Conservation (phyloP, 1,140 invertebrate species). For the Formica selysi region DNA sequence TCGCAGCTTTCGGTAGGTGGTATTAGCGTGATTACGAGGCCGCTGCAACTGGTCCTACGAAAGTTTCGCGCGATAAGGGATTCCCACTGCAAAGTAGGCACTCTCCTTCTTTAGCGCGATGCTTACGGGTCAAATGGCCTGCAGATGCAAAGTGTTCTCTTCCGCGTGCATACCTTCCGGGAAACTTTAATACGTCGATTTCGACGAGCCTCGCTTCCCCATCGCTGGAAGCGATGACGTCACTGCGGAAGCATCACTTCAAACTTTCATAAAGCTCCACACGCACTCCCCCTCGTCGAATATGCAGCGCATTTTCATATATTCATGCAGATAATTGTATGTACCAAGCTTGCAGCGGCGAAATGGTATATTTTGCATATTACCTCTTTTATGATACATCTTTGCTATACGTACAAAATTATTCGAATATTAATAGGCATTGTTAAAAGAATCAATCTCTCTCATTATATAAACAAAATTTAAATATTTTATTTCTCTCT, state of each 20-base stretch:
- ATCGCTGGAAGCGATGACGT: conserved; percentile 18
- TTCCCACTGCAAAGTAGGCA: conserved; percentile 49
- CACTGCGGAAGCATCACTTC: conserved; percentile 46
- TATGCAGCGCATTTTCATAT: conserved; percentile 40
- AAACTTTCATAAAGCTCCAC: conserved; percentile 56
- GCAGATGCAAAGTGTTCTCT: conserved; percentile 63
- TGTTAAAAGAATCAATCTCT: neutral
- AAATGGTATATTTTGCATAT: conserved; percentile 41
- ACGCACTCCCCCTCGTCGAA: conserved; percentile 21
- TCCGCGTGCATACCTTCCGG: conserved; percentile 48
- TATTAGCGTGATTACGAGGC: conserved; percentile 67
- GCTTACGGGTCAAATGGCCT: conserved; percentile 61
- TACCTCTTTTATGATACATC: conserved; percentile 22
- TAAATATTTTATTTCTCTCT: neutral
- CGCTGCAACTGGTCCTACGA: conserved; percentile 56
- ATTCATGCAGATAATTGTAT: conserved; percentile 45
- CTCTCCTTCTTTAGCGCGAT: conserved; percentile 51
- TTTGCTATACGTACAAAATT: conserved; percentile 11
- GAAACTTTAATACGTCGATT: conserved; percentile 58
- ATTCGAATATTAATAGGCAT: conserved; percentile 11
- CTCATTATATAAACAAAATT: neutral
- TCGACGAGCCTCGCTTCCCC: conserved; percentile 39
- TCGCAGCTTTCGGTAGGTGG: conserved; percentile 46
- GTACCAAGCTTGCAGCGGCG: neutral
- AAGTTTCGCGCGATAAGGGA: conserved; percentile 61